Percentiles rank a stretch among this genome's conserved stretches.
Evolutionary conservation across 2,888 invertebrate species (phyloP).

Genomic region (Habroteleia sp.): DNA sequence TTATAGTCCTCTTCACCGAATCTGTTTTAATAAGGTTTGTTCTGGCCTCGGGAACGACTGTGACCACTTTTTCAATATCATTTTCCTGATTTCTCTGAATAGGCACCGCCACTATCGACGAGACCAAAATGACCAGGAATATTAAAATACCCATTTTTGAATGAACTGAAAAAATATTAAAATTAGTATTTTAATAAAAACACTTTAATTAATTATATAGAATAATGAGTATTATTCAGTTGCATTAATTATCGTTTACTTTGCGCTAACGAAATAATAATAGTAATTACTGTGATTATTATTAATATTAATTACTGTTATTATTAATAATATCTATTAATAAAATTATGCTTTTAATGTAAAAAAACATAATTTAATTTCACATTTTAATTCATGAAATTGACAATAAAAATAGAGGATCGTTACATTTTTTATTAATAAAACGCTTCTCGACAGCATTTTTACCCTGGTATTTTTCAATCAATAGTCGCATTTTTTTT

Average conservation of each 20-base stretch:
- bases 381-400: too few relatives aligned
- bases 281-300: too few relatives aligned
- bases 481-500: slow-evolving; percentile 28
- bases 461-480: slow-evolving; percentile 9
- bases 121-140: slow-evolving; percentile 43
- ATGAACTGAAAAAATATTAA: too few relatives aligned
- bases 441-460: neutral
- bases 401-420: too few relatives aligned
- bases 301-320: too few relatives aligned
- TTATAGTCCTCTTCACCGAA: slow-evolving; percentile 24
- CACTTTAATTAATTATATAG: neutral
- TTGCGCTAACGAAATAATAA: too few relatives aligned
- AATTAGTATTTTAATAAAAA: too few relatives aligned
- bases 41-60: slow-evolving; percentile 38
- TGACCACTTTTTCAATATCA: slow-evolving; percentile 29
- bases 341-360: too few relatives aligned
- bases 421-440: neutral
- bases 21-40: slow-evolving; percentile 38
- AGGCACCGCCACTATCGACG: slow-evolving; percentile 52
- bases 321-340: too few relatives aligned
- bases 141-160: slow-evolving; percentile 30
- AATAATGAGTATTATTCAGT: too few relatives aligned
- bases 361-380: too few relatives aligned
- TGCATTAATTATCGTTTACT: too few relatives aligned
- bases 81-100: slow-evolving; percentile 33